Evolutionary conservation across 2,113 vertebrate species (phyloP), one percentile per base, ranked within the genome.

Genomic region (Anolis carolinensis): DNA sequence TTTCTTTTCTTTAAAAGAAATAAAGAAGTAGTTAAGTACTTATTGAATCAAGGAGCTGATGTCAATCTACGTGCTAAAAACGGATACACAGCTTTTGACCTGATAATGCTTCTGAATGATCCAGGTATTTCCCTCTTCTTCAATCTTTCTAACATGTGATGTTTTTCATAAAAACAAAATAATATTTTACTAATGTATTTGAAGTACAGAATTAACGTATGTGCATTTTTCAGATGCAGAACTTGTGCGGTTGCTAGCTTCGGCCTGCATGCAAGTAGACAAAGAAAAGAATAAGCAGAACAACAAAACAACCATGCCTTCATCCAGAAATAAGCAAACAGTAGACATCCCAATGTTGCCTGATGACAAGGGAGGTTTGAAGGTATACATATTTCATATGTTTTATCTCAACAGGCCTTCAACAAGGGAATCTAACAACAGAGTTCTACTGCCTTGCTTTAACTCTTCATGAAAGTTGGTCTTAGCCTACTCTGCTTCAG

Each of bases 101-200:
- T 99, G 39, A 98, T 99, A 73, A 99, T 99, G 98, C 95, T 99
- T 82, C 96, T 99, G 83, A 99, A 98, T 23, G 98, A 99, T 87
- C 98, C 98, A 88, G 99, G 99, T 99, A 95, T 75, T 91, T 88
- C 18, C 87, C 7, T 73, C 71, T 7, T 0, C 32, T 30, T 52
- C 25, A 34, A 4, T 50, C 39, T 80, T 18, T 80, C 10, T 48
- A 62, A 25, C 32, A 39, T 86, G 8, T 10, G 74, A 16, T 52
- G 30, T 75, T 73, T 77, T 14, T 52, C 23, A 52, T 55, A 36
- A 52, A 21, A 68, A 27, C 44, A 52, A 21, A 68, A 27, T 44
- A 36, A 16, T 23, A 32, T 23, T 44, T 77, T 8, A 68, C n/a
- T 81, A 8, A n/a, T 62, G 65, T 16, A 7, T 65, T 55, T 82